Evolutionary conservation across 2,888 invertebrate genomes (phyloP), one percentile per base, ranked within the genome.

Genomic region (Aporophyla nigra): DNA sequence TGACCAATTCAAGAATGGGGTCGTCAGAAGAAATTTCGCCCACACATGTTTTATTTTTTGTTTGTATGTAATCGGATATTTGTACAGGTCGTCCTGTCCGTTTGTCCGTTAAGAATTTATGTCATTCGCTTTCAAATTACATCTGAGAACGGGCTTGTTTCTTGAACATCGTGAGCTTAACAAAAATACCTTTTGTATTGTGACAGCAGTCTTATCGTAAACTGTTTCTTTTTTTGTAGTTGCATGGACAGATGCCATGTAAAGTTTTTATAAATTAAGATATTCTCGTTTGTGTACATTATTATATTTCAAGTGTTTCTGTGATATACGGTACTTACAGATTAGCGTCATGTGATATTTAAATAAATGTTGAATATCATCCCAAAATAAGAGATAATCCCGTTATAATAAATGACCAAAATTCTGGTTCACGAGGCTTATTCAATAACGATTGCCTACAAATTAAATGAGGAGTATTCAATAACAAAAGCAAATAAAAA

Each of bases 1-100:
- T 88, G 90, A 91, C 90, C 90, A 89, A 87, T 87, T 79, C 82
- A 83, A 87, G 83, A 88, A 86, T 83, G 85, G 76, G 88, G 87
- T 86, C 89, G 74, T 62, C 79, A 85, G 87, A 86, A 82, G 86
- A 90, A 87, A 89, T 88, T 88, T 88, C 85, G 86, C 91, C 91
- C 90, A 91, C 90, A 87, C 90, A 85, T 88, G 84, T 82, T 88
- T 74, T 85, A 68, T 88, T 91, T 88, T 85, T 86, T 84, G 71
- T 82, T 86, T 89, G 74, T 78, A 88, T 81, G 91, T 91, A 91
- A 92, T 91, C 91, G 88, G 92, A 92, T 92, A 90, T 91, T 90
- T 87, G 88, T 87, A 88, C 85, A 78, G 80, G 83, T 76, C 66
- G 85, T 89, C 83, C 85, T 88, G 89, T 85, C 85, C 74, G 80